These are phyloP conservation scores for Connochaetes taurinus DNA, from an alignment of 2,113 vertebrate genomes.

Conservation along the genomic window DNA sequence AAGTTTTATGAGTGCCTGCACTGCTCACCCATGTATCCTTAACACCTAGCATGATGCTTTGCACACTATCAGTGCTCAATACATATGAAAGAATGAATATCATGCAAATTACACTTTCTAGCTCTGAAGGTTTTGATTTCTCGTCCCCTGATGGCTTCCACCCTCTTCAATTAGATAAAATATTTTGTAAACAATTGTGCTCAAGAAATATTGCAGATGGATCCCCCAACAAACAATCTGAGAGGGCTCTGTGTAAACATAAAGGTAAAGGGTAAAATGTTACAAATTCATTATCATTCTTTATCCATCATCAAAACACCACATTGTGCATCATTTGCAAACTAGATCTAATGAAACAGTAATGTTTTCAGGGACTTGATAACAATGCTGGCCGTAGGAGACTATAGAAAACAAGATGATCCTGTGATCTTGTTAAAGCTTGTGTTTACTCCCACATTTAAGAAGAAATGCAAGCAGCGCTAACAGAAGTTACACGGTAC, in stretches of 20 bases:
- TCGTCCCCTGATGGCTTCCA: neutral
- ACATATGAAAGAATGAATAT: neutral
- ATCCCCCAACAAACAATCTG: neutral
- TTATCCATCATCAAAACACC: neutral
- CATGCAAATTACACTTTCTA: neutral
- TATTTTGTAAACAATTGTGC: neutral
- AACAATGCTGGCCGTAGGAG: neutral
- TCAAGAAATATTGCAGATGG: neutral
- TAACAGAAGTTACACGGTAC: constrained; percentile 47
- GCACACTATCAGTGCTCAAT: neutral
- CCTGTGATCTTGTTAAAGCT: neutral
- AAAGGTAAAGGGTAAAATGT: neutral
- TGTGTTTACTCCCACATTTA: neutral
- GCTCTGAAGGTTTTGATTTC: neutral
- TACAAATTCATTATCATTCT: neutral
- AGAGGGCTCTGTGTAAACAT: neutral
- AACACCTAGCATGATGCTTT: neutral
- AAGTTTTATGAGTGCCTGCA: neutral
- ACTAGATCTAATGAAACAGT: neutral
- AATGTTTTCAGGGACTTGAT: neutral
- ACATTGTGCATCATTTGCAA: neutral
- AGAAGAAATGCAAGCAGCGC: neutral
- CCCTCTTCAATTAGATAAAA: neutral
- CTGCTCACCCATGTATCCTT: neutral
- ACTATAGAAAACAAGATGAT: neutral